These are phyloP conservation scores for Callinectes sapidus DNA, from an alignment of 2,888 invertebrate species.

Conservation along the genomic window DNA sequence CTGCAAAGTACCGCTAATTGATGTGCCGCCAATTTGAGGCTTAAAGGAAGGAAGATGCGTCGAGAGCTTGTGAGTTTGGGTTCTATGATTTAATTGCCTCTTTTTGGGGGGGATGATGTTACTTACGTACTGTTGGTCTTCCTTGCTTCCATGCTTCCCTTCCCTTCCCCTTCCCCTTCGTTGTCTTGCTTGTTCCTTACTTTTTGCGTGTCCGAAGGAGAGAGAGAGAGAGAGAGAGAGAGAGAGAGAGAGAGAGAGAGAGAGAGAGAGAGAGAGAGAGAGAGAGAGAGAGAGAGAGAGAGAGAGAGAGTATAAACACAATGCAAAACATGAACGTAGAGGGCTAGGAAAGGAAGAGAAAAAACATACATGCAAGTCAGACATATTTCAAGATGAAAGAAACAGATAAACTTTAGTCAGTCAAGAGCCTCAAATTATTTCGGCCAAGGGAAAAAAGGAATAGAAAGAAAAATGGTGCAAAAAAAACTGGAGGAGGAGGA, in stretches of 20 bases:
- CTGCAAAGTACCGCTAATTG: not conserved
- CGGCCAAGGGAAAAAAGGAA: not conserved
- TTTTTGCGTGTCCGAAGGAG: not conserved
- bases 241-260: constrained; percentile 37
- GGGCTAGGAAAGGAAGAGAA: not conserved
- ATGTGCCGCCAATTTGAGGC: not conserved
- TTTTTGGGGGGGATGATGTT: not conserved
- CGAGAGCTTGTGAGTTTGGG: not conserved
- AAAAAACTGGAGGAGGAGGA: not conserved
- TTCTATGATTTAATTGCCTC: not conserved
- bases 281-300: constrained; percentile 17
- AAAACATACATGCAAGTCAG: not conserved
- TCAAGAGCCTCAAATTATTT: not conserved
- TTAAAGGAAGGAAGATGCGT: not conserved
- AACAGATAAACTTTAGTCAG: not conserved
- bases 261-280: constrained; percentile 36
- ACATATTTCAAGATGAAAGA: not conserved
- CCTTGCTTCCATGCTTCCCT: not conserved
- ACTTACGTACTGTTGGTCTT: not conserved
- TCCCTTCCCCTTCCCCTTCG: not conserved
- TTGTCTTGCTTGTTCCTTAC: not conserved
- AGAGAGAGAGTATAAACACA: not conserved
- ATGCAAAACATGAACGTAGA: not conserved
- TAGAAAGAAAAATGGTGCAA: not conserved
- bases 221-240: constrained; percentile 12